Conservation (phyloP, 2,888 invertebrate species). For the Oxystoma pomonae region DNA sequence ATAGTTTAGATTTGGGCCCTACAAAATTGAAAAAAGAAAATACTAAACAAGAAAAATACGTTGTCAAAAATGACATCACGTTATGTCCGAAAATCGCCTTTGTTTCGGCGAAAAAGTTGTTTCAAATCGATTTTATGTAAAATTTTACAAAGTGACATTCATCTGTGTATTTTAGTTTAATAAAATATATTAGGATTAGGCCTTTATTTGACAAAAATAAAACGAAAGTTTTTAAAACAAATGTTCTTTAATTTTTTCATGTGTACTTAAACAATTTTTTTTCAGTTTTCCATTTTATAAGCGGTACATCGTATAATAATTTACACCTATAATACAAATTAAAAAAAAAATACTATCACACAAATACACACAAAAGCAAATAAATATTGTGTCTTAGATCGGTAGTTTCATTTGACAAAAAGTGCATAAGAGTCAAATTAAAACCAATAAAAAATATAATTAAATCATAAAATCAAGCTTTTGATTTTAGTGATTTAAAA, state of each 20-base stretch:
- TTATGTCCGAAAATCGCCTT: constrained; percentile 53
- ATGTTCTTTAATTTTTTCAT: constrained; percentile 31
- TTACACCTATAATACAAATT: constrained; percentile 62
- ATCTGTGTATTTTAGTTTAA: constrained; percentile 1
- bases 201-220: constrained; percentile 13
- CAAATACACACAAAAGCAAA: constrained; percentile 48
- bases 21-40: constrained; percentile 46
- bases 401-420: neutral
- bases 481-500: too few species aligned
- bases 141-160: constrained; percentile 6
- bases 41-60: constrained; percentile 36
- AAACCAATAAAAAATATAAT: too few species aligned
- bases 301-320: constrained; percentile 51
- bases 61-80: constrained; percentile 30
- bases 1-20: constrained; percentile 55
- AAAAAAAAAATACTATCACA: constrained; percentile 54
- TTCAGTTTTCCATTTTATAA: constrained; percentile 31
- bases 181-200: constrained; percentile 17
- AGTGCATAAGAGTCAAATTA: too few species aligned
- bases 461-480: too few species aligned
- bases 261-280: constrained; percentile 32
- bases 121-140: constrained; percentile 48
- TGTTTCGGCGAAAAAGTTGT: constrained; percentile 51
- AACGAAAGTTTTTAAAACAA: constrained; percentile 27
- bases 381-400: constrained; percentile 4